Evolutionary conservation across 64 coral and sea anemone species (phyloP).

Genomic region (Montipora efflorescens): DNA sequence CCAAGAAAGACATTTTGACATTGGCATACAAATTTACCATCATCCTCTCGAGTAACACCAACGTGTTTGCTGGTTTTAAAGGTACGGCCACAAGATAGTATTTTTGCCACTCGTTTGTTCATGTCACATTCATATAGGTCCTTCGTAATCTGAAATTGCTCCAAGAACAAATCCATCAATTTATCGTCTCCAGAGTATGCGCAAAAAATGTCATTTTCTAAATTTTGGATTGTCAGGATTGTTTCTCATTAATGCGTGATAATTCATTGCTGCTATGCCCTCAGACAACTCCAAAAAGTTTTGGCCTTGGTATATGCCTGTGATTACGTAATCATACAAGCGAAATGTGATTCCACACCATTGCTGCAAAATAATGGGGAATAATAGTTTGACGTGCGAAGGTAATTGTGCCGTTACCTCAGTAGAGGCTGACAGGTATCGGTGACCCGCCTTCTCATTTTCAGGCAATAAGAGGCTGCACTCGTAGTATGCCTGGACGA

Average conservation of each 20-base stretch:
- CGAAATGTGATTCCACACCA: neutral
- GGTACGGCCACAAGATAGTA: too few relatives aligned
- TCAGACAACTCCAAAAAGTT: slow-evolving; percentile 47
- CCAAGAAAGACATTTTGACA: too few relatives aligned
- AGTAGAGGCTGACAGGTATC: slow-evolving; percentile 58
- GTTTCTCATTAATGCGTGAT: slow-evolving; percentile 1
- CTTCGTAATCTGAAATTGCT: slow-evolving; percentile 46
- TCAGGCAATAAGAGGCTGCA: neutral
- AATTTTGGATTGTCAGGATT: slow-evolving; percentile 14
- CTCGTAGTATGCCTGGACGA: slow-evolving; percentile 44
- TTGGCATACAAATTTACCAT: too few relatives aligned
- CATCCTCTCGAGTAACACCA: too few relatives aligned
- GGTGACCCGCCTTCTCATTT: slow-evolving; percentile 6
- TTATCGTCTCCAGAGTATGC: slow-evolving; percentile 67
- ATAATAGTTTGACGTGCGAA: neutral
- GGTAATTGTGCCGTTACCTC: slow-evolving; percentile 23
- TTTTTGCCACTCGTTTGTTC: too few relatives aligned
- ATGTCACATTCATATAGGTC: too few relatives aligned
- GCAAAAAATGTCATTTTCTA: slow-evolving; percentile 35
- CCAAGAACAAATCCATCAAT: slow-evolving; percentile 71
- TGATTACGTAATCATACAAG: slow-evolving; percentile 13
- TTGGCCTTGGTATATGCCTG: slow-evolving; percentile 23
- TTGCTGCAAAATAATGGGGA: slow-evolving; percentile 42
- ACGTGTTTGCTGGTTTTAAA: too few relatives aligned
- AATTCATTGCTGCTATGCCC: slow-evolving; percentile 58